These are phyloP conservation scores for Salvelinus fontinalis DNA, from an alignment of 2,113 vertebrate genomes.

Conservation along the genomic window DNA sequence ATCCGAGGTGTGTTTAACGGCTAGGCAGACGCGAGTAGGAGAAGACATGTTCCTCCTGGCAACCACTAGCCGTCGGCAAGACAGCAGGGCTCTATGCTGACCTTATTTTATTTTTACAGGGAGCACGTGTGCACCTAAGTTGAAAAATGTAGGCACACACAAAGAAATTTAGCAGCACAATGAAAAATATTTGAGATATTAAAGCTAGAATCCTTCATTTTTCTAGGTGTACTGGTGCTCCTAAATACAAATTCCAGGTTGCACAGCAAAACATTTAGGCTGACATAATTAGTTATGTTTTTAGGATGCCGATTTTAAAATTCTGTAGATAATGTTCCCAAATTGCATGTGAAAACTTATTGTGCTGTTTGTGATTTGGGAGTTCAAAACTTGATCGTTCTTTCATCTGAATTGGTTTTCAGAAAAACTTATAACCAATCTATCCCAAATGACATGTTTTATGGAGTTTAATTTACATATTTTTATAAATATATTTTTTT, in stretches of 20 bases:
- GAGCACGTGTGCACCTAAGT: too few species aligned
- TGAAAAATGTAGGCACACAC: too few species aligned
- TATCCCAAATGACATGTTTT: background rate
- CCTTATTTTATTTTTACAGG: too few species aligned
- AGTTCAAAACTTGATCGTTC: background rate
- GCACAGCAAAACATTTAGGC: too few species aligned
- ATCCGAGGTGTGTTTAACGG: background rate
- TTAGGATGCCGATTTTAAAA: background rate
- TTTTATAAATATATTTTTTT: background rate
- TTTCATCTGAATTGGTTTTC: background rate
- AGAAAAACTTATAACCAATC: background rate
- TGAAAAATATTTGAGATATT: too few species aligned
- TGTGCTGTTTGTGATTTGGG: background rate
- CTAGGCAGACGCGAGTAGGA: background rate
- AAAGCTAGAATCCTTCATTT: too few species aligned
- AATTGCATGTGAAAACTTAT: background rate
- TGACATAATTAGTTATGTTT: background rate
- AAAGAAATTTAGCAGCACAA: too few species aligned
- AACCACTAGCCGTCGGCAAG: background rate
- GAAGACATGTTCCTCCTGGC: conserved; percentile 23
- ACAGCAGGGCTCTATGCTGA: background rate
- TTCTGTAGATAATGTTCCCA: background rate
- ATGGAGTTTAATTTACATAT: background rate
- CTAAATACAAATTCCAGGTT: too few species aligned
- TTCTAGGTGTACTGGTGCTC: too few species aligned